These are phyloP conservation scores for Tetragonisca angustula DNA, from an alignment of 2,888 invertebrate genomes.

Conservation along the genomic window DNA sequence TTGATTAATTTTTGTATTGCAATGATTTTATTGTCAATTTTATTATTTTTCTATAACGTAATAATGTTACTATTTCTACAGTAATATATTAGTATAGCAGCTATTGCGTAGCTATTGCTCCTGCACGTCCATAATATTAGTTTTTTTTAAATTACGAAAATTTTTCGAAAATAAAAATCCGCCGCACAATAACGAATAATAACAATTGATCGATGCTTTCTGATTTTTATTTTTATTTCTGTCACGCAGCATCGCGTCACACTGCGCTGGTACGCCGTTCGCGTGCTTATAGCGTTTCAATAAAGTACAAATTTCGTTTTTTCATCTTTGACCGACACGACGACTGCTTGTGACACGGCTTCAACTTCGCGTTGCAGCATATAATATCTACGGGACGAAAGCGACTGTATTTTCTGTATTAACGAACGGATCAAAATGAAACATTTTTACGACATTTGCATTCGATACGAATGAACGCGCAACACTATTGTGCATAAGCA, in stretches of 20 bases:
- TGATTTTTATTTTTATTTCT: constrained; percentile 29
- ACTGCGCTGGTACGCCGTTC: background rate
- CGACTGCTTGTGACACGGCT: constrained; percentile 2
- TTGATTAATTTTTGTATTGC: no score
- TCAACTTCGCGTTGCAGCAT: background rate
- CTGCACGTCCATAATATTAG: no score
- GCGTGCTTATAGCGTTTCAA: constrained; percentile 3
- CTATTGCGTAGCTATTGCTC: no score
- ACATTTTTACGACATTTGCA: background rate
- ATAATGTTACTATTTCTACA: no score
- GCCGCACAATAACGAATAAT: constrained; percentile 42
- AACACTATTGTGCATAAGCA: no score
- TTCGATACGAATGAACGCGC: background rate
- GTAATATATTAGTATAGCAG: no score
- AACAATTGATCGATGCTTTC: constrained; percentile 48
- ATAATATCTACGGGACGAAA: background rate
- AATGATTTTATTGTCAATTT: no score
- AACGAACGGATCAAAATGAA: background rate
- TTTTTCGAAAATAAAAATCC: constrained; percentile 17
- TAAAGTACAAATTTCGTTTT: background rate
- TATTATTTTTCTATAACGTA: no score
- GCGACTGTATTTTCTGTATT: background rate
- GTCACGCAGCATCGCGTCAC: background rate
- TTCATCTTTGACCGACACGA: background rate
- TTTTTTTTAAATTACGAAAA: no score